phyloP scores from a whole-genome alignment of 2,888 invertebrate genomes.

The Ennomos fuscantarius region DNA sequence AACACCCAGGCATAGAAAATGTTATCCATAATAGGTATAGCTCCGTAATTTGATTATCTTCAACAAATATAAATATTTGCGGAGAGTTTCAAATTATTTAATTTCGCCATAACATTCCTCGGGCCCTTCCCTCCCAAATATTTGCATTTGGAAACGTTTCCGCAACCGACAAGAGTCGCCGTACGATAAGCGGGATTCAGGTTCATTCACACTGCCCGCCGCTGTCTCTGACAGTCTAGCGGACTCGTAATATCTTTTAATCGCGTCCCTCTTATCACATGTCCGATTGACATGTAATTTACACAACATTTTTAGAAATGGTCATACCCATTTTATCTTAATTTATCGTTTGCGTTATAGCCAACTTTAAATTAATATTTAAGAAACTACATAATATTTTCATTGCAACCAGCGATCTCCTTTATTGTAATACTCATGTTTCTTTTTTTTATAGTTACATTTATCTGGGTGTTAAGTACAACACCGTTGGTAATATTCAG shows the following conservation, averaged over 20 bases:
- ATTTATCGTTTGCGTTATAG: no score
- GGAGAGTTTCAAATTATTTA: slow-evolving; percentile 19
- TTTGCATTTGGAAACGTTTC: slow-evolving; percentile 55
- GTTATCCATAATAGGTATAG: no score
- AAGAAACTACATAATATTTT: no score
- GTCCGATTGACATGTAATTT: slow-evolving; percentile 1
- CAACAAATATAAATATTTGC: slow-evolving; percentile 13
- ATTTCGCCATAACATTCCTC: slow-evolving; percentile 31
- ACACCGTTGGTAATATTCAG: slow-evolving; percentile 21
- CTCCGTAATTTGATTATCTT: no score
- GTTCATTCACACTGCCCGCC: slow-evolving; percentile 62
- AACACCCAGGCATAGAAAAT: no score
- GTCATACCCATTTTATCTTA: no score
- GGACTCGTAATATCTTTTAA: slow-evolving; percentile 34
- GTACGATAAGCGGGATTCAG: slow-evolving; percentile 63
- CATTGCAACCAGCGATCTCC: no score
- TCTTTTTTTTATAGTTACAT: background rate
- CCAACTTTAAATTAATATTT: no score
- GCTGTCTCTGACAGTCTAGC: slow-evolving; percentile 36
- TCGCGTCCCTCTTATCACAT: slow-evolving; percentile 45
- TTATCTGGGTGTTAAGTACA: slow-evolving; percentile 9
- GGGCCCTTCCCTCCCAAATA: slow-evolving; percentile 41
- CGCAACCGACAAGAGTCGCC: slow-evolving; percentile 48
- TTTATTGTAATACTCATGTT: background rate
- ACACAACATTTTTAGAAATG: no score